These are phyloP conservation scores for Macaca fascicularis DNA, from an alignment of 2,113 vertebrate genomes.

Conservation along the genomic window DNA sequence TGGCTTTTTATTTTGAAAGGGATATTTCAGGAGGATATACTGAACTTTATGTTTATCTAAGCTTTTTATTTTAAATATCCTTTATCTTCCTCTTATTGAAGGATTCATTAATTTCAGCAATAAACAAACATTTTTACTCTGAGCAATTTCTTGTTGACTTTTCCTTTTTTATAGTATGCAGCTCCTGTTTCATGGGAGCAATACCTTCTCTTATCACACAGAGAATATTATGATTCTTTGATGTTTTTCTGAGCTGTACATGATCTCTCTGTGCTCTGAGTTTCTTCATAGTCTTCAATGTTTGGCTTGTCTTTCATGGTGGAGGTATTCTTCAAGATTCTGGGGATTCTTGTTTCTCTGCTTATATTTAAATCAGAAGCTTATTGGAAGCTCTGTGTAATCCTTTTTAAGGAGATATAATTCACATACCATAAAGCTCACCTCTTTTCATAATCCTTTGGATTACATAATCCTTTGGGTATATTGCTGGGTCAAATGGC, in stretches of 20 bases:
- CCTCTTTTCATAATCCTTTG: no score
- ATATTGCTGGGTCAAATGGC: no score
- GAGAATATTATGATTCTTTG: background rate
- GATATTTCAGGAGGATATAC: background rate
- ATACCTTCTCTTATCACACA: background rate
- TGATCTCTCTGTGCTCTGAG: background rate
- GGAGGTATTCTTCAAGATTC: background rate
- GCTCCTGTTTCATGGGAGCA: background rate
- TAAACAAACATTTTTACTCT: background rate
- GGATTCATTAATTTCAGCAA: background rate
- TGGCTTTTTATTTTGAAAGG: background rate
- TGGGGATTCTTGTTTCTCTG: background rate
- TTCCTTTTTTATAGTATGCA: background rate
- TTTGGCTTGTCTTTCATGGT: background rate
- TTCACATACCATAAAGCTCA: background rate
- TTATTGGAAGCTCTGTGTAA: background rate
- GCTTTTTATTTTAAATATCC: background rate
- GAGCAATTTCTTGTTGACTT: background rate
- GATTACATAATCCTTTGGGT: no score
- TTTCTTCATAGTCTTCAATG: background rate
- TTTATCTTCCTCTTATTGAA: background rate
- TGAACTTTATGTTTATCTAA: background rate
- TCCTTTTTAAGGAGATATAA: background rate
- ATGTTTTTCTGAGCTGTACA: background rate
- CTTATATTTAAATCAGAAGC: background rate